Base-by-base conservation (phyloP, 2,888 invertebrate species). In the Acanthopleura granulata region DNA sequence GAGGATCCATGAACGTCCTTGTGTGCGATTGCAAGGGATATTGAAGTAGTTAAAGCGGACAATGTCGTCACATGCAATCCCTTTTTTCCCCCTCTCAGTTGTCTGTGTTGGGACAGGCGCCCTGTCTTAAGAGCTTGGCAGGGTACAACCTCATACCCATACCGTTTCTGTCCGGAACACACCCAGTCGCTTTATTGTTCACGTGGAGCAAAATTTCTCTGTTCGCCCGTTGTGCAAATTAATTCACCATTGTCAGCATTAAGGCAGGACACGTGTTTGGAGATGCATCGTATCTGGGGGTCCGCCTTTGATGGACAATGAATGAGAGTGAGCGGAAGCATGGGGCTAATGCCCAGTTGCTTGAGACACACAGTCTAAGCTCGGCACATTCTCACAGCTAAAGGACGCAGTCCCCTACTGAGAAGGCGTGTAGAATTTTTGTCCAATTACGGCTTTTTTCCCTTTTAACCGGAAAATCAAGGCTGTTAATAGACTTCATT, bases 161-260 rank as follows among this genome's bases (percentile, higher is more conserved):
- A 9, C 40, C 40, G 4, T 40, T 9, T 40, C 40, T 40, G 40
- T 40, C 40, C 40, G 40, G 40, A 40, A 40, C 40, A 40, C 40
- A 40, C 40, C 40, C 40, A 40, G 40, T 40, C 40, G 40, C 40
- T 40, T 40, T 40, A 40, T 40, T 40, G 40, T 40, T 40, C 40
- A 40, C 40, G 40, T 40, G 40, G 40, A 40, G 40, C 22, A 22
- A 57, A 57, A 18, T 57, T 22, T 57, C 57, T 22, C 22, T 57
- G 18, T 22, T 57, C 57, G 18, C 57, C 66, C 66, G 25, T 9
- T 27, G 29, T 27, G 66, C 66, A 66, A 66, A 66, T 66, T 66
- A 66, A 66, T 66, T 66, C 29, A 27, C 29, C 66, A 66, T 66
- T 66, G 66, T 66, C 66, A 66, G 29, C 29, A 22, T 18, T 66